Evolutionary conservation across 2,888 invertebrate species (phyloP), one percentile per base, ranked within the genome.

Genomic region (Sphaerophoria rueppellii): DNA sequence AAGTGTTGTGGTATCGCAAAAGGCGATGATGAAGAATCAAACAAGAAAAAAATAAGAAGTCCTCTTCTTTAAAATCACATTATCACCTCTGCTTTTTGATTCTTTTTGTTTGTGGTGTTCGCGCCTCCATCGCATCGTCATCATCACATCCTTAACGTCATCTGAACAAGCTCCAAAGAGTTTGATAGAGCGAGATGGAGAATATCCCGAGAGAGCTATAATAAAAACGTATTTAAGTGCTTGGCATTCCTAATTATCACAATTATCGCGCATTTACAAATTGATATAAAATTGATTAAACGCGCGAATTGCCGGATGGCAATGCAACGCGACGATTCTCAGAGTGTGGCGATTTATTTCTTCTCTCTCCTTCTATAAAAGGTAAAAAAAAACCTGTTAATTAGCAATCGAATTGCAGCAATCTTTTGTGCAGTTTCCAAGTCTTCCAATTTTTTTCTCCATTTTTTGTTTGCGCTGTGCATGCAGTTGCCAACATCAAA

Each of bases 211-310:
- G 34, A 43, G 60, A 69, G 72, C 76, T 24, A 24, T 81, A 85
- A 85, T 85, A 85, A 85, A 85, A 85, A 85, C 81, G 85, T 81
- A 85, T 76, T 85, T 81, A 85, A 85, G 85, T 85, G 81, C 85
- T 37, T 78, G 74, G 83, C 82, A 87, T 88, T 89, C 89, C 90
- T 90, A 91, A 91, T 91, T 91, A 91, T 90, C 90, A 89, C 90
- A 91, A 91, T 91, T 90, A 91, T 91, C 90, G 90, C 89, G 89
- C 90, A 90, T 90, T 91, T 89, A 90, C 91, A 91, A 91, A 91
- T 91, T 91, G 90, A 90, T 90, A 90, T 89, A 90, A 91, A 91
- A 91, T 91, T 91, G 91, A 91, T 91, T 91, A 90, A 74, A 52
- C 79, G 58, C 69, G 65, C 65, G 35, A 65, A 65, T 50, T 50